Percentiles rank a stretch among this genome's conserved stretches.
phyloP scores from a whole-genome alignment of 2,888 invertebrate genomes.

The Eudasyphora cyanicolor region DNA sequence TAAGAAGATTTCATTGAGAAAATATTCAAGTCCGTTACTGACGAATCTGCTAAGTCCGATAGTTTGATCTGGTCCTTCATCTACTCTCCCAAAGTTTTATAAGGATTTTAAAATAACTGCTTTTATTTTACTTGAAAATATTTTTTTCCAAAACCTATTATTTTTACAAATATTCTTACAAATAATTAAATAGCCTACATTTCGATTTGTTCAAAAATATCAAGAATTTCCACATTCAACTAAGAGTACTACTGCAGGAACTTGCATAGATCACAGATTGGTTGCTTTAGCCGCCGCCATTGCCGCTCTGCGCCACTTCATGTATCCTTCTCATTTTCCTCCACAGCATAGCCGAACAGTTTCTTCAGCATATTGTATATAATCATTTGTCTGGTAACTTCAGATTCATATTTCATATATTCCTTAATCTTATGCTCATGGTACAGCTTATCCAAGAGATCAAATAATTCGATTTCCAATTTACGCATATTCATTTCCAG shows the following conservation, averaged over 20 bases:
- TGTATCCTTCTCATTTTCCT: conserved; percentile 62
- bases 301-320: neutral
- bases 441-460: conserved; percentile 73
- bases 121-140: no score
- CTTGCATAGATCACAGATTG: neutral
- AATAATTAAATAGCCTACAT: neutral
- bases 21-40: no score
- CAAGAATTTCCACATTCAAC: neutral
- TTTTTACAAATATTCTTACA: neutral
- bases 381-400: conserved; percentile 76
- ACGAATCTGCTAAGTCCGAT: no score
- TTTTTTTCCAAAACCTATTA: no score
- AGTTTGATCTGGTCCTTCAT: no score
- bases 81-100: no score
- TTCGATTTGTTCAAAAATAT: neutral
- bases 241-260: neutral
- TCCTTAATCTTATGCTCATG: conserved; percentile 72
- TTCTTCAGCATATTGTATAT: conserved; percentile 75
- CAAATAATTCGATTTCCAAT: conserved; percentile 73
- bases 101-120: no score
- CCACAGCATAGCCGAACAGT: conserved; percentile 73
- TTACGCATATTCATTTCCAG: conserved; percentile 70
- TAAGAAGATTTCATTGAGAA: no score
- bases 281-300: neutral
- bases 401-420: conserved; percentile 75